These are phyloP conservation scores for Epirrhoe tristata DNA, from an alignment of 2,888 invertebrate genomes.

Conservation along the genomic window DNA sequence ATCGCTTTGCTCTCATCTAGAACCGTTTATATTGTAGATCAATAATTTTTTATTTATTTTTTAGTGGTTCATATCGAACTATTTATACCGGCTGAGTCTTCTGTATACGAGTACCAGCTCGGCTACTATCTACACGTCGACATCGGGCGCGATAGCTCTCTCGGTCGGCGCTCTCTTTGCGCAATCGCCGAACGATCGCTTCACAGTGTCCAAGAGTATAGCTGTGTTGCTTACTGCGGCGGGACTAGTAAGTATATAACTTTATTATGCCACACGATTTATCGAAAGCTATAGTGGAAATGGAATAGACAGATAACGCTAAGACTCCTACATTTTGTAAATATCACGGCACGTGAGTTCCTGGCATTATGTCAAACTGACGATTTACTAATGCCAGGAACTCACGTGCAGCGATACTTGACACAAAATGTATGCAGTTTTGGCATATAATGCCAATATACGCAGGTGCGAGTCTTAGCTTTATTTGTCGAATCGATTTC, in stretches of 20 bases:
- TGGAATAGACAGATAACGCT: too few relatives aligned
- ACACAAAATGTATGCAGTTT: too few relatives aligned
- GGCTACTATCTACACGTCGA: constrained; percentile 95
- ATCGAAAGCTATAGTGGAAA: too few relatives aligned
- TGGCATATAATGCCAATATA: too few relatives aligned
- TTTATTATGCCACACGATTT: too few relatives aligned
- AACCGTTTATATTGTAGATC: neutral
- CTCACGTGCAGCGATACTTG: too few relatives aligned
- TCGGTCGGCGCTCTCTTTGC: constrained; percentile 95
- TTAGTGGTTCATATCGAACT: constrained; percentile 98
- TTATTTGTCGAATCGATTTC: too few relatives aligned
- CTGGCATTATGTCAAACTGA: too few relatives aligned
- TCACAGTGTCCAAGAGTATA: constrained; percentile 93
- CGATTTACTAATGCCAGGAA: too few relatives aligned
- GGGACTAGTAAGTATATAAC: constrained; percentile 90
- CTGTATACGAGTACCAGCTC: constrained; percentile 93
- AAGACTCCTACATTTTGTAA: too few relatives aligned
- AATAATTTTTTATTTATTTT: constrained; percentile 57
- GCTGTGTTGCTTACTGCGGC: constrained; percentile 92
- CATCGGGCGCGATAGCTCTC: constrained; percentile 95
- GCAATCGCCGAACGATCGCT: constrained; percentile 91
- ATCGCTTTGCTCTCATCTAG: neutral
- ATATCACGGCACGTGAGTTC: too few relatives aligned
- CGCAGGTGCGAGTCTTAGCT: too few relatives aligned
- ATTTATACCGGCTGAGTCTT: constrained; percentile 95